phyloP scores from a whole-genome alignment of 2,888 invertebrate species.

The Diplolepis rosae region DNA sequence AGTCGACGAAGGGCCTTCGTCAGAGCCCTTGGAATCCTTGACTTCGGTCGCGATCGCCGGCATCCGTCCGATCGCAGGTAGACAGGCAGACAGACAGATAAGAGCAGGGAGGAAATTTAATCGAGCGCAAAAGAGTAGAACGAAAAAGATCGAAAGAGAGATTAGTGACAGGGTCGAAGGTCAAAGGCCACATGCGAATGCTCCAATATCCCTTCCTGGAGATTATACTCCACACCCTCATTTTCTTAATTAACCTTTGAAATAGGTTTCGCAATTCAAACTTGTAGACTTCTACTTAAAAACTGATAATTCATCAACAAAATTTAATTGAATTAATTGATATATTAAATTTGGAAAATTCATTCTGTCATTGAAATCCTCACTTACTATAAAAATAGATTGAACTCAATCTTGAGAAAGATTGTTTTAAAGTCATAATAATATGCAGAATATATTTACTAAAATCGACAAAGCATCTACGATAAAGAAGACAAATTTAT shows the following conservation, averaged over 20 bases:
- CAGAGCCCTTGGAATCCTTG: slow-evolving; percentile 21
- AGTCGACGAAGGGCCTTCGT: slow-evolving; percentile 21
- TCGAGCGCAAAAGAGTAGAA: slow-evolving; percentile 27
- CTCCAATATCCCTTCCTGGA: slow-evolving; percentile 31
- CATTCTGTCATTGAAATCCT: too few species aligned
- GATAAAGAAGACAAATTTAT: slow-evolving; percentile 9
- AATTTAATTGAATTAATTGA: neutral
- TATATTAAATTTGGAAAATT: neutral
- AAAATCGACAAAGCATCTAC: neutral
- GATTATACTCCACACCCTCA: slow-evolving; percentile 22
- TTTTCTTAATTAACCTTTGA: neutral
- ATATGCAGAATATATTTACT: slow-evolving; percentile 7
- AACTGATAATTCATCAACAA: neutral
- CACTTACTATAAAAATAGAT: slow-evolving; percentile 2
- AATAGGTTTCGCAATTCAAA: neutral
- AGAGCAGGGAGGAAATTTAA: slow-evolving; percentile 36
- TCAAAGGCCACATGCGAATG: slow-evolving; percentile 46
- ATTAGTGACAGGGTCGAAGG: slow-evolving; percentile 39
- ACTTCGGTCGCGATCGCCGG: slow-evolving; percentile 8
- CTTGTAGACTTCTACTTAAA: too few species aligned
- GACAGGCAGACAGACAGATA: slow-evolving; percentile 29
- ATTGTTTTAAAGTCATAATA: neutral
- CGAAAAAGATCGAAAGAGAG: slow-evolving; percentile 26
- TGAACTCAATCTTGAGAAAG: neutral
- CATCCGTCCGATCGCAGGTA: slow-evolving; percentile 19